Evolutionary conservation across 2,113 vertebrate genomes (phyloP).

Genomic region (Cricetomys ansorgei): DNA sequence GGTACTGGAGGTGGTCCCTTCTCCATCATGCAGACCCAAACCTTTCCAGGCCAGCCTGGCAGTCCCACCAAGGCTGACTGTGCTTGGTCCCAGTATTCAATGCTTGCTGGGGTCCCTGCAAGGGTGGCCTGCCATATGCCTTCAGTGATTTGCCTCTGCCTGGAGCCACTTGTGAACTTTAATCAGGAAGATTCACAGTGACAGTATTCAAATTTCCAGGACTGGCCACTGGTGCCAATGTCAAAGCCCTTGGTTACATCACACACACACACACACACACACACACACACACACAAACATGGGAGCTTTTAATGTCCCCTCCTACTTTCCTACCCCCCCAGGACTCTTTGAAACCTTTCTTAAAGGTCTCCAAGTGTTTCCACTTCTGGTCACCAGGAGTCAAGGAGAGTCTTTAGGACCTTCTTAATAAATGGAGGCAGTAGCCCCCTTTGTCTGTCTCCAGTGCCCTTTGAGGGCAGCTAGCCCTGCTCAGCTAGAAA

Average conservation of each 20-base stretch:
- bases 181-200: background rate
- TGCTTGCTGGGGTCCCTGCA: too few relatives aligned
- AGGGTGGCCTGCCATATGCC: rapidly evolving
- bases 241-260: background rate
- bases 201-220: background rate
- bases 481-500: rapidly evolving
- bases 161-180: background rate
- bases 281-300: too few relatives aligned
- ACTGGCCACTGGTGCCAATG: background rate
- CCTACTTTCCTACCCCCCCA: background rate
- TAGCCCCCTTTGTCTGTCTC: rapidly evolving
- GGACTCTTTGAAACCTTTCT: background rate
- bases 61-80: too few relatives aligned
- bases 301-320: background rate
- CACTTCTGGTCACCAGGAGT: background rate
- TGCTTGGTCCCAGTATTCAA: too few relatives aligned
- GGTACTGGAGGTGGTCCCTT: too few relatives aligned
- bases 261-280: too few relatives aligned
- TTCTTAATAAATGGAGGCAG: background rate
- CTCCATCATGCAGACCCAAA: too few relatives aligned
- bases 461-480: rapidly evolving
- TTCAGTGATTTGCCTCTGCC: background rate
- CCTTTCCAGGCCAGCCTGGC: too few relatives aligned
- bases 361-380: background rate
- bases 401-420: background rate